These are phyloP conservation scores for Ormia ochracea DNA, from an alignment of 2,888 invertebrate species.

Conservation along the genomic window DNA sequence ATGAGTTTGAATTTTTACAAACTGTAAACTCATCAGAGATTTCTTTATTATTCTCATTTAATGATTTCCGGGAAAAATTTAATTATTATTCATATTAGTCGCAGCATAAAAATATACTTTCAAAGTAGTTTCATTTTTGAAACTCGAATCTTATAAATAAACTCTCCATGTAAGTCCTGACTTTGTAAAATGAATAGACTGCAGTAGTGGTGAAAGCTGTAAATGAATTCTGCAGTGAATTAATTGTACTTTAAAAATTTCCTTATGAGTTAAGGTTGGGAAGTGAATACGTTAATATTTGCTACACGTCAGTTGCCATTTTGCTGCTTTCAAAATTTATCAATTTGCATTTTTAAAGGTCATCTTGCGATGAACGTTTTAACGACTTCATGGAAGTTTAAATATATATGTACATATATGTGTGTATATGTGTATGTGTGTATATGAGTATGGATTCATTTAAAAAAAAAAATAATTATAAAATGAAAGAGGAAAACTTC, in stretches of 20 bases:
- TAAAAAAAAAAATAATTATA: no score
- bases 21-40: neutral
- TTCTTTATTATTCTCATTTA: neutral
- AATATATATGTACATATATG: no score
- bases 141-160: neutral
- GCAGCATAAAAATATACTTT: neutral
- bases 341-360: conserved; percentile 43
- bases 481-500: no score
- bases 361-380: conserved; percentile 36
- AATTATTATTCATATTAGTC: neutral
- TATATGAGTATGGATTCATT: no score
- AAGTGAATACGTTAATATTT: neutral
- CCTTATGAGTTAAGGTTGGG: neutral
- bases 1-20: neutral
- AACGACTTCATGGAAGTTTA: conserved; percentile 15
- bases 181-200: neutral
- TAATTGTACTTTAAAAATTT: neutral
- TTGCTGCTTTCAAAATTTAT: conserved; percentile 26
- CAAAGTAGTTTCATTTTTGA: neutral
- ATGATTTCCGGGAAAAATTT: conserved; percentile 4
- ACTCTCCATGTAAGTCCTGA: neutral
- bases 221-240: conserved; percentile 2
- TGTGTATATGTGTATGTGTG: no score
- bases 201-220: neutral
- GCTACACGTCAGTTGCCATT: neutral